Percentiles rank a stretch among this genome's conserved stretches.
These are phyloP conservation scores for Echeneis naucrates DNA, from an alignment of 2,797 vertebrate species.

Conservation along the genomic window DNA sequence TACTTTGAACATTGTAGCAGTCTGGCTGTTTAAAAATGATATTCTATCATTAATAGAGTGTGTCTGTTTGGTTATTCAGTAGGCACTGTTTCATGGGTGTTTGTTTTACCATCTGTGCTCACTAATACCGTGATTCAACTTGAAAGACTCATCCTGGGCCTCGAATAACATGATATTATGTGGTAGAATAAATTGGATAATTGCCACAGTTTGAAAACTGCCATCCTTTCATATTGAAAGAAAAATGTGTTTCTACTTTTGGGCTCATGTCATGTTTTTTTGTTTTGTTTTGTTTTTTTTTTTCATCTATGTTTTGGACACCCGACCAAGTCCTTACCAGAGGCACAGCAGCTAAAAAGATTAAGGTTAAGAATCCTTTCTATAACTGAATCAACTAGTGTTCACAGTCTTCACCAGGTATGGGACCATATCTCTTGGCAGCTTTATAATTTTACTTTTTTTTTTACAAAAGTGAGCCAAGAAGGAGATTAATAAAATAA, in stretches of 20 bases:
- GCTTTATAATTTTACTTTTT: conserved; percentile 37
- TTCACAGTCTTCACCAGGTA: conserved; percentile 53
- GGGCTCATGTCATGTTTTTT: conserved; percentile 36
- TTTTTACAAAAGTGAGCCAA: background rate
- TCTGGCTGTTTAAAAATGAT: conserved; percentile 36
- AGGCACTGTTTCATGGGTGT: conserved; percentile 18
- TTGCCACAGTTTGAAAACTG: conserved; percentile 40
- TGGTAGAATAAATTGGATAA: conserved; percentile 52
- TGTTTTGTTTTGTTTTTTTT: too few species aligned
- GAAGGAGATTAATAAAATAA: conserved; percentile 21
- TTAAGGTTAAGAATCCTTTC: conserved; percentile 36
- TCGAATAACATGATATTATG: conserved; percentile 40
- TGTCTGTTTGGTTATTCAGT: conserved; percentile 31
- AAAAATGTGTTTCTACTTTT: conserved; percentile 44
- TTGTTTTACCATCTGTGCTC: conserved; percentile 42
- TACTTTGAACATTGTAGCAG: conserved; percentile 24
- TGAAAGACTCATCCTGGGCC: conserved; percentile 38
- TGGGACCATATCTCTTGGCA: conserved; percentile 48
- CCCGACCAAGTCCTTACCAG: conserved; percentile 55
- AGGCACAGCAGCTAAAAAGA: conserved; percentile 31
- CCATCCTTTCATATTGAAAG: conserved; percentile 51
- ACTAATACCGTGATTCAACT: conserved; percentile 14
- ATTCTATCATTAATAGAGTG: conserved; percentile 32
- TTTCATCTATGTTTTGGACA: conserved; percentile 49
- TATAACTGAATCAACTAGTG: conserved; percentile 39